Conservation (phyloP, 2,113 vertebrate species). For the Muscicapa adusta region DNA sequence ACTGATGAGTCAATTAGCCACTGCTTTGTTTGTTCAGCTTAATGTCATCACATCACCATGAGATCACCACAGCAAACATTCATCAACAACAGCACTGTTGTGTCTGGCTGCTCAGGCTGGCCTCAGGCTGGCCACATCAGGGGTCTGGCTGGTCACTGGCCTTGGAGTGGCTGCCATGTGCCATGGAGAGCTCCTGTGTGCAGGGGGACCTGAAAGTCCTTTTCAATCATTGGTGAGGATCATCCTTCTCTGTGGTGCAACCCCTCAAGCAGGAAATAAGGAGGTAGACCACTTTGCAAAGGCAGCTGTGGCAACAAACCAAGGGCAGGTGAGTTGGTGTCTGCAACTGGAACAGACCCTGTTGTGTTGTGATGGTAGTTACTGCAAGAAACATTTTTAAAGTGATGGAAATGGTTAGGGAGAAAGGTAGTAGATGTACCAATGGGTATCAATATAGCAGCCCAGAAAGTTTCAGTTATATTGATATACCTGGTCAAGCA, state of each 20-base stretch:
- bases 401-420: not conserved
- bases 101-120: not conserved
- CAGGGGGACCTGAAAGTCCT: not conserved
- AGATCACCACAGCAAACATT: slow-evolving; percentile 5
- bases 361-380: not conserved
- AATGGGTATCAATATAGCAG: not conserved
- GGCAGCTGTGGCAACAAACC: not conserved
- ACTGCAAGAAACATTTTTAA: not conserved
- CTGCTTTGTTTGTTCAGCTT: slow-evolving; percentile 42
- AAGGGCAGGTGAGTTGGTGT: not conserved
- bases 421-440: not conserved
- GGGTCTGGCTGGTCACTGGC: not conserved
- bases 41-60: slow-evolving; percentile 37
- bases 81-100: not conserved
- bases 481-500: not conserved
- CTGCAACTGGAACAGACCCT: not conserved
- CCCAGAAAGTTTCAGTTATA: not conserved
- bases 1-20: slow-evolving; percentile 43
- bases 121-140: not conserved
- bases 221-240: fast-evolving
- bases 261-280: not conserved
- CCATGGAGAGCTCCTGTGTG: fast-evolving
- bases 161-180: not conserved
- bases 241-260: not conserved
- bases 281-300: not conserved